phyloP scores from a whole-genome alignment of 2,113 vertebrate genomes.

The Arvicanthis niloticus region DNA sequence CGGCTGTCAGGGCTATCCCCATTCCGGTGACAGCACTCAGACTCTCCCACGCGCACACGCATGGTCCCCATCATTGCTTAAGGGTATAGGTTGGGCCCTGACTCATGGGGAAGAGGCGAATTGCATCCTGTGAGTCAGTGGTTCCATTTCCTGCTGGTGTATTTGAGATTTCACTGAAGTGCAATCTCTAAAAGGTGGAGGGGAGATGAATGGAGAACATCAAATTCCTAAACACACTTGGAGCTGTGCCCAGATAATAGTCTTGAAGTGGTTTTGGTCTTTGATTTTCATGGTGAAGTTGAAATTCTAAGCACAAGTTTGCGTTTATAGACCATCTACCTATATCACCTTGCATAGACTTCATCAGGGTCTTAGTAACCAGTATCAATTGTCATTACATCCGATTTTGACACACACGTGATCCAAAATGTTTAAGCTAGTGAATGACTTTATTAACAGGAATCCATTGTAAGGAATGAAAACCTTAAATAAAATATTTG shows the following conservation, averaged over 20 bases:
- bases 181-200: slow-evolving; percentile 31
- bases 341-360: not conserved
- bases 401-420: not conserved
- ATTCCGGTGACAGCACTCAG: not conserved
- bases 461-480: not conserved
- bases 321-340: not conserved
- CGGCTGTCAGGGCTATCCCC: slow-evolving; percentile 13
- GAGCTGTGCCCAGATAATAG: not conserved
- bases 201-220: slow-evolving; percentile 3
- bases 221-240: not conserved
- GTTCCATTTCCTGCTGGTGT: slow-evolving; percentile 74
- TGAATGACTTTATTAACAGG: slow-evolving; percentile 33
- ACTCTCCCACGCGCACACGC: not conserved
- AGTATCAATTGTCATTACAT: not conserved
- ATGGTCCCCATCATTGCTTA: not conserved
- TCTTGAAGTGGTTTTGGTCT: not conserved
- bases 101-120: slow-evolving; percentile 76
- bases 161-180: slow-evolving; percentile 68
- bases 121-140: slow-evolving; percentile 79
- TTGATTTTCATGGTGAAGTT: not conserved
- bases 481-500: slow-evolving; percentile 8
- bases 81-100: slow-evolving; percentile 71
- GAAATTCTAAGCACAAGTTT: not conserved
- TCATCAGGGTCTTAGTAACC: not conserved
- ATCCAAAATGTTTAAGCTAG: not conserved